These are phyloP conservation scores for Poecilia gillii DNA, from an alignment of 2,797 vertebrate species.

Conservation along the genomic window DNA sequence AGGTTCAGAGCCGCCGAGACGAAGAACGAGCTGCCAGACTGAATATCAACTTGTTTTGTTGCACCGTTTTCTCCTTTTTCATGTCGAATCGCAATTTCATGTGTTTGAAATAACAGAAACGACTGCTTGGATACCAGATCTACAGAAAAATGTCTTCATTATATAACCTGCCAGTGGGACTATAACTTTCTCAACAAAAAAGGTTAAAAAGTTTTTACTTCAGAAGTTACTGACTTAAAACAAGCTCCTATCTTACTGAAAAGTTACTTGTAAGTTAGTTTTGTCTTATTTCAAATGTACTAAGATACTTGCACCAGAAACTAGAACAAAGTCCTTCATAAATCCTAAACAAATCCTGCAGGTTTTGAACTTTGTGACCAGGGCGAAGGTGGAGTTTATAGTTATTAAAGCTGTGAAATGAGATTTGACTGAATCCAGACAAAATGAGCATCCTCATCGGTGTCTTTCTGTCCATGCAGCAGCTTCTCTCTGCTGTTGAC, in stretches of 20 bases:
- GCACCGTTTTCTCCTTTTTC: too few species aligned
- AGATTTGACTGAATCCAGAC: neutral
- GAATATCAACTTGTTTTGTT: neutral
- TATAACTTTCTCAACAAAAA: too few species aligned
- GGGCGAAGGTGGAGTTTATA: neutral
- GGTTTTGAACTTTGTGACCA: neutral
- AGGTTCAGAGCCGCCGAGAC: neutral
- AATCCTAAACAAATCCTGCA: neutral
- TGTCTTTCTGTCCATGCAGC: neutral
- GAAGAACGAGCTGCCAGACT: conserved; percentile 1
- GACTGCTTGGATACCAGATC: too few species aligned
- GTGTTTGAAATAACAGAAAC: neutral
- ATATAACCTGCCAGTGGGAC: too few species aligned
- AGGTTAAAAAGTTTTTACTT: too few species aligned
- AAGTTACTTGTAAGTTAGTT: too few species aligned
- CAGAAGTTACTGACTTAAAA: too few species aligned
- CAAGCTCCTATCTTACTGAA: too few species aligned
- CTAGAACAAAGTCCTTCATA: too few species aligned
- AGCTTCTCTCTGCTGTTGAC: conserved; percentile 3
- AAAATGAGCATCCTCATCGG: conserved; percentile 12
- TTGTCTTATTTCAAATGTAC: too few species aligned
- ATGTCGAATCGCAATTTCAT: neutral
- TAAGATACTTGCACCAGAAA: too few species aligned
- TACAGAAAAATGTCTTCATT: too few species aligned
- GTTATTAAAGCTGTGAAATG: neutral